Conservation (phyloP, 2,113 vertebrate genomes). For the Ceyx cyanopectus region DNA sequence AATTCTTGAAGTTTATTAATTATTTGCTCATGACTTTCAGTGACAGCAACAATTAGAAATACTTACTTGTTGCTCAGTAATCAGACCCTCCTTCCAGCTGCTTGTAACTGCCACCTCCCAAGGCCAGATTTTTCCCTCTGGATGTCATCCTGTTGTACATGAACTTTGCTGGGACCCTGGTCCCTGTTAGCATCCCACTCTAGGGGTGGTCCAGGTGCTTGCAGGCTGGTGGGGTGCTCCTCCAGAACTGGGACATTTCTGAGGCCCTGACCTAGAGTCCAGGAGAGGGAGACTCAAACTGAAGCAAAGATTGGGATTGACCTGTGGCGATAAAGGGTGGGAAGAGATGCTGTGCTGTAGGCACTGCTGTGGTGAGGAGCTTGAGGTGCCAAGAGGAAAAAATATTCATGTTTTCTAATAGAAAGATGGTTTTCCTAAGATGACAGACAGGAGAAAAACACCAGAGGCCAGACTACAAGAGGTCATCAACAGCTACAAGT, state of each 20-base stretch:
- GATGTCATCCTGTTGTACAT: background rate
- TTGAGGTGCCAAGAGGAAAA: background rate
- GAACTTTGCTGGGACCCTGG: background rate
- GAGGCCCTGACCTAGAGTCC: background rate
- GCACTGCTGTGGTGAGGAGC: background rate
- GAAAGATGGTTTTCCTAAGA: background rate
- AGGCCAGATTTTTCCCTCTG: background rate
- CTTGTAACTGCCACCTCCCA: background rate
- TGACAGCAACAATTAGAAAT: background rate
- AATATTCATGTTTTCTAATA: background rate
- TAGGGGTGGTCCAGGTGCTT: background rate
- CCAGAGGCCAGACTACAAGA: background rate
- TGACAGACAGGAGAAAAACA: background rate
- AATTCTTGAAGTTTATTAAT: background rate
- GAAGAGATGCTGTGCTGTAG: background rate
- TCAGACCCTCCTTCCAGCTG: background rate
- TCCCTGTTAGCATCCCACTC: background rate
- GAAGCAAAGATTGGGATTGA: background rate
- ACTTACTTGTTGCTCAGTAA: background rate
- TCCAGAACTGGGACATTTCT: background rate
- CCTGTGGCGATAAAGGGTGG: rapidly evolving
- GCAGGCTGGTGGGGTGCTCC: background rate
- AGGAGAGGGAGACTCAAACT: background rate
- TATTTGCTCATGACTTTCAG: background rate
- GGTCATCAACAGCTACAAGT: background rate